Base-by-base conservation (phyloP, 2,113 vertebrate genomes). In the Hiodon alosoides region DNA sequence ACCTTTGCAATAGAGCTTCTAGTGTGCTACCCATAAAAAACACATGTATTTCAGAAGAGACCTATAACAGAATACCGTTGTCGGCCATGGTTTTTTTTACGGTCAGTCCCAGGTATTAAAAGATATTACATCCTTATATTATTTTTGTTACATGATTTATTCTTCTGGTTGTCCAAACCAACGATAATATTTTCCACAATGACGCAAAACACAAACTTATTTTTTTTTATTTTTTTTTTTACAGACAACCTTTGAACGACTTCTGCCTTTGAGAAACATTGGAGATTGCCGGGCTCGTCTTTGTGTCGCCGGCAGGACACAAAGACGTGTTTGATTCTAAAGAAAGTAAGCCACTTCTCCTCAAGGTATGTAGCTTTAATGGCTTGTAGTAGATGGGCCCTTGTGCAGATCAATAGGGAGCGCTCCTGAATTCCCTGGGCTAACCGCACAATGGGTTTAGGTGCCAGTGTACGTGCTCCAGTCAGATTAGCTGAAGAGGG, bases 371-470 rank as follows among this genome's bases (percentile, higher is more conserved):
- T 67, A 57, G 55, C 72, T 73, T 73, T 69, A 78, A 68, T 68
- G 51, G 72, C 58, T 72, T 60, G 55, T 69, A 61, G 74, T 65
- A 53, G 67, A 78, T 71, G 72, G 57, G 57, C 74, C 71, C 68
- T n/a, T 51, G 58, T 31, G 67, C 62, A 17, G 70, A 80, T 80
- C 79, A 80, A 86, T 86, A 83, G 69, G 78, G 60, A 86, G 78
- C 76, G 80, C 82, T 79, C 82, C 84, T 89, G 81, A 78, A 81
- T 89, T 88, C 87, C 78, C 82, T 78, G 78, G 71, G 72, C 78
- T 83, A 81, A 86, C 83, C 85, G 72, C 80, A 65, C 75, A 76
- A 80, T 84, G 80, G 62, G 76, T 83, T 84, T 85, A 77, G 79
- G 76, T 84, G 76, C 77, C 78, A 80, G 77, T 31, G 64, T 85